Evolutionary conservation across 1,140 invertebrate genomes (phyloP).

Genomic region (Phymastichus coffea): DNA sequence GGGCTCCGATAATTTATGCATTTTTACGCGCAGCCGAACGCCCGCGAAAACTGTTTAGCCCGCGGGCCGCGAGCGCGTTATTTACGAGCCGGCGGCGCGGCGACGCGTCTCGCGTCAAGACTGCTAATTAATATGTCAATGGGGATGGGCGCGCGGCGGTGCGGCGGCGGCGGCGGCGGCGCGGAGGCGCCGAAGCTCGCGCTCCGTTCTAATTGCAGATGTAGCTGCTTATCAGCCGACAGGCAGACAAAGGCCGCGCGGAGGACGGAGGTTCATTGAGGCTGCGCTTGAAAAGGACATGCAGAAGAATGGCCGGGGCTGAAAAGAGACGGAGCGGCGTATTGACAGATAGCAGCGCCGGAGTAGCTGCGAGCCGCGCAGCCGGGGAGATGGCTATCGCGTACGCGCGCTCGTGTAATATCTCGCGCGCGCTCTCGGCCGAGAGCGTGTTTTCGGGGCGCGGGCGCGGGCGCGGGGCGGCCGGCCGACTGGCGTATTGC

Average conservation of each 20-base stretch:
- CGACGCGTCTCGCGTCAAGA: too few relatives aligned
- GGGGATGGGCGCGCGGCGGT: not conserved
- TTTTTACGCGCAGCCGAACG: slow-evolving; percentile 1
- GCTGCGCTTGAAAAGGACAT: too few relatives aligned
- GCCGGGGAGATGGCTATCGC: too few relatives aligned
- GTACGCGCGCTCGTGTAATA: too few relatives aligned
- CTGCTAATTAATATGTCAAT: slow-evolving; percentile 12
- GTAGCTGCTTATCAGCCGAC: too few relatives aligned
- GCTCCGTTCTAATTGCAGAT: slow-evolving; percentile 2
- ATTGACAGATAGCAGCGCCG: slow-evolving; percentile 19
- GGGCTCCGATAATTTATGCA: slow-evolving; percentile 14
- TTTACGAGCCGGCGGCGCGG: too few relatives aligned
- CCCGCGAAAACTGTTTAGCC: slow-evolving; percentile 12
- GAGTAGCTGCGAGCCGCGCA: not conserved
- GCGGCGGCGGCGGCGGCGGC: not conserved
- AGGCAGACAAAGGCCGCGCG: not conserved
- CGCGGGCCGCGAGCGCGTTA: slow-evolving; percentile 1
- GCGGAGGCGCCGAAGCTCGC: not conserved
- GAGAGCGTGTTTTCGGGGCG: slow-evolving; percentile 29
- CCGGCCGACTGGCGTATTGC: too few relatives aligned
- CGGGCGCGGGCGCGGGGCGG: slow-evolving; percentile 22
- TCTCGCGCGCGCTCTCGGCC: not conserved
- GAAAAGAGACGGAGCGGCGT: not conserved
- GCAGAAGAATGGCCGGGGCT: not conserved
- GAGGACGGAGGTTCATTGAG: not conserved